Percentiles rank a stretch among this genome's conserved stretches.
Conservation (phyloP, 2,113 vertebrate species). For the Nannospalax galili region DNA sequence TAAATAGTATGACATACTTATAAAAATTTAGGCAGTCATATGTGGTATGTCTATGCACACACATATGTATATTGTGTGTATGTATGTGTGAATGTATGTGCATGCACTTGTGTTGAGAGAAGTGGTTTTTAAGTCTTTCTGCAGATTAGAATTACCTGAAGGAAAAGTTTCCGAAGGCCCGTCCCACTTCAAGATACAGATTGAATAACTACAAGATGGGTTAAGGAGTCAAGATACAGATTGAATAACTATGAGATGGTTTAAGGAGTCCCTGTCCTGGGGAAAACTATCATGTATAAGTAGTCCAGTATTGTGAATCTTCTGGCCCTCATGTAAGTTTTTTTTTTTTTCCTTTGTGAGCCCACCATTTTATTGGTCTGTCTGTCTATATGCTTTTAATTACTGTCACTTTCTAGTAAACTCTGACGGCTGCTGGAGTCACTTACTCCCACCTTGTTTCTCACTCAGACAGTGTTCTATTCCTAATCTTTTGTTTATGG, state of each 20-base stretch:
- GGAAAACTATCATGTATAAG: not conserved
- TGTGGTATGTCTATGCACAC: not conserved
- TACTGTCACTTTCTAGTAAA: not conserved
- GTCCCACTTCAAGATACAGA: not conserved
- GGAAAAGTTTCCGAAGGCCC: not conserved
- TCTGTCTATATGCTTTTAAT: conserved; percentile 12
- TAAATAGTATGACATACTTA: not conserved
- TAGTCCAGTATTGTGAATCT: not conserved
- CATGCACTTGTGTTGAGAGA: not conserved
- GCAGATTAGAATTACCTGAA: not conserved
- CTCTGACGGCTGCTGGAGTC: not conserved
- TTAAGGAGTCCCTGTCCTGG: not conserved
- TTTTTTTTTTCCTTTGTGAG: not conserved
- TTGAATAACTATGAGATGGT: not conserved
- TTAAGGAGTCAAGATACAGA: not conserved
- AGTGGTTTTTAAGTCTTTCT: not conserved
- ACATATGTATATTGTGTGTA: not conserved
- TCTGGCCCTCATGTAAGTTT: not conserved
- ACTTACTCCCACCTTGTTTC: not conserved
- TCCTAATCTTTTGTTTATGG: not conserved
- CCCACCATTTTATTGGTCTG: not conserved
- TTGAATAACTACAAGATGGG: not conserved
- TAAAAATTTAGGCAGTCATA: not conserved
- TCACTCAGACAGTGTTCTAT: not conserved
- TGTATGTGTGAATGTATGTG: not conserved